Conservation (phyloP, 2,113 vertebrate genomes). For the Ellobius talpinus region DNA sequence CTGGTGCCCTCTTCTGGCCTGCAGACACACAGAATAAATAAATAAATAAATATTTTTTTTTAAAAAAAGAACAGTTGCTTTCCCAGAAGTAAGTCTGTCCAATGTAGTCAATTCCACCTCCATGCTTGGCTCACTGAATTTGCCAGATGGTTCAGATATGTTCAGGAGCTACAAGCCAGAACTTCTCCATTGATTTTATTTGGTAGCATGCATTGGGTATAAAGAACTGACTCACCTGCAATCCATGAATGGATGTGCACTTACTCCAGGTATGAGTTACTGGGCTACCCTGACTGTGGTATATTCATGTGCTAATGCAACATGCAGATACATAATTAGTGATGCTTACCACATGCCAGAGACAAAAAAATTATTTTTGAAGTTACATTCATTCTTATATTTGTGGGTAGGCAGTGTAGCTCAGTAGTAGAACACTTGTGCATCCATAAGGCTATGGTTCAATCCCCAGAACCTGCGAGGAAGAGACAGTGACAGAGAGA, state of each 20-base stretch:
- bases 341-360: not conserved
- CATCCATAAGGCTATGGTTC: not conserved
- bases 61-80: not conserved
- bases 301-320: not conserved
- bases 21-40: too few relatives aligned
- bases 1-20: too few relatives aligned
- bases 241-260: not conserved
- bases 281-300: not conserved
- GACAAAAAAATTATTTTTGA: not conserved
- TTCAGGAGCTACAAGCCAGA: slow-evolving; percentile 9
- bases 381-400: not conserved
- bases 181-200: slow-evolving; percentile 21
- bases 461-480: not conserved
- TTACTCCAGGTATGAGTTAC: slow-evolving; percentile 12
- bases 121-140: not conserved
- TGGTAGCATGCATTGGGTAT: not conserved
- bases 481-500: not conserved
- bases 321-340: not conserved
- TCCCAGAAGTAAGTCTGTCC: not conserved
- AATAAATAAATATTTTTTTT: not conserved
- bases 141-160: slow-evolving; percentile 14
- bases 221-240: not conserved
- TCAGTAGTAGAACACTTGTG: not conserved
- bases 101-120: not conserved
- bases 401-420: not conserved